Base-by-base conservation (phyloP, 2,888 invertebrate species). In the Chaitophorus viminalis region DNA sequence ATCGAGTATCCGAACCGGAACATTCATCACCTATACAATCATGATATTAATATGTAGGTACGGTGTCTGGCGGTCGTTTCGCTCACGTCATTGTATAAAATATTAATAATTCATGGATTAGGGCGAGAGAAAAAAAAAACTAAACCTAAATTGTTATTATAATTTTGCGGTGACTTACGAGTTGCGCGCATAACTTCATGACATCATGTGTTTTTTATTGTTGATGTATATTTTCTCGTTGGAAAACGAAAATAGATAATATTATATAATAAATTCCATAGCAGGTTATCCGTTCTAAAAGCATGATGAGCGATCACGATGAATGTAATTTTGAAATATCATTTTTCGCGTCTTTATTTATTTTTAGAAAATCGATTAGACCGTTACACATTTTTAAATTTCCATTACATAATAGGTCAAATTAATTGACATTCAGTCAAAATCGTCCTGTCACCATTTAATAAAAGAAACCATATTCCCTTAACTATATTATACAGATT, bases 31-130 rank as follows among this genome's bases (percentile, higher is more conserved):
- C 21, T 60, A 25, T 25, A 25, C 60, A 5, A 60, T 60, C 60
- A 25, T 25, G 14, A 14, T 14, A 46, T 39, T 39, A 39, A 39
- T 6, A 25, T 3, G 60, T 25, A 60, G 18, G 25, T 60, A 60
- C 25, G 60, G 25, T 60, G 60, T 6, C 60, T 60, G 5, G 21
- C 25, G 60, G 25, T 60, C 25, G 18, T 0, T 60, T 60, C 60
- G 5, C 68, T 68, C 21, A 39, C 65, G 29, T 81, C 31, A 81
- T 81, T 29, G 39, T 81, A 68, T 68, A 46, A 68, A 68, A 68
- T 46, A 60, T 81, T 68, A 68, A 81, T 81, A 68, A 81, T 81
- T 81, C 65, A 65, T 65, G 65, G 14, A 46, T 46, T 81, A 65
- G n/a, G 6, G 39, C 68, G 21, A 6, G 25, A 60, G 9, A 60